Evolutionary conservation across 2,113 vertebrate genomes (phyloP), one percentile per base, ranked within the genome.

Genomic region (Lontra canadensis): DNA sequence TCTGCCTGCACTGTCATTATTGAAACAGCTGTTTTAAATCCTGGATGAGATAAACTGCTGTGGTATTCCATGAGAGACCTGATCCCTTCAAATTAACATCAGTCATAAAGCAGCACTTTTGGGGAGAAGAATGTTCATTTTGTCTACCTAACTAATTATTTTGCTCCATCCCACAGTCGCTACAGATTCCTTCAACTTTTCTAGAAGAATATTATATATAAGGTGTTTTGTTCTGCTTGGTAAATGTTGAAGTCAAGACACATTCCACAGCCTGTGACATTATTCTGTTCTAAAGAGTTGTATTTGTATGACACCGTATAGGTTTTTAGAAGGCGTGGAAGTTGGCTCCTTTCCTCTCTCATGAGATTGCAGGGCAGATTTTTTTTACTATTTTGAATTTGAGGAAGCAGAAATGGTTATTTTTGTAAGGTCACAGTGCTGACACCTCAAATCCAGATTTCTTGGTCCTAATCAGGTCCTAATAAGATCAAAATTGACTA

Each of bases 201-300:
- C 44, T 52, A 73, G 57, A 65, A 63, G 36, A 36, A 89, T 94
- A 31, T 84, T 79, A 55, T 55, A 44, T 84, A 26, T 81, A 71
- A 88, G 18, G 5, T 84, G 20, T 61, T 52, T 29, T 65, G 8
- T 74, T 63, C 47, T 89, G 18, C 59, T 91, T 95, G 31, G 29
- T n/a, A 71, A 25, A 61, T 88, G 29, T 61, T 87, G 39, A 80
- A 88, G 25, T 81, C 36, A 88, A 69, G 78, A 73, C 21, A 84
- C 20, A 52, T 42, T 93, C 31, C n/a, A 25, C 20, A 2, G 21
- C 12, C 15, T 83, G 8, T 83, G 61, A 63, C 52, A 61, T 95
- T 94, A 61, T 34, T 94, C 25, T 93, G 25, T 88, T 82, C 17
- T 92, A 90, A 44, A 90, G 90, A 88, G 61, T 69, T 73, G n/a